Evolutionary conservation across 2,888 invertebrate genomes (phyloP), one percentile per base, ranked within the genome.

Genomic region (Luperina testacea): DNA sequence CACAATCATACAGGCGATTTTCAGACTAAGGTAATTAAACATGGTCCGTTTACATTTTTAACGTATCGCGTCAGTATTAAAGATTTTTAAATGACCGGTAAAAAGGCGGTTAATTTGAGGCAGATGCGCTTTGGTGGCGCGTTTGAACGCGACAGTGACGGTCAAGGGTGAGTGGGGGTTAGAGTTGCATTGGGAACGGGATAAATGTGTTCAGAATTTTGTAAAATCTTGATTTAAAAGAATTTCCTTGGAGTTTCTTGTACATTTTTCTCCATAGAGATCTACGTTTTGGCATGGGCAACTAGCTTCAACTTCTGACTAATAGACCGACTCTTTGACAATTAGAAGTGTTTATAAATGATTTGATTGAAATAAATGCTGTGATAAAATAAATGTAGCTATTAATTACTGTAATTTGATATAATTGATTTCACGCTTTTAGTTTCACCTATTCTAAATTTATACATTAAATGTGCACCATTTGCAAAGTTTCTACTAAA

Each of bases 51-150:
- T 89, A 84, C 86, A 90, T 90, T 90, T 92, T 92, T 87, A 92
- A 90, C 90, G 88, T 91, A 91, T 91, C 90, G 91, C 85, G 89
- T 85, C 86, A 85, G 90, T 88, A 87, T 92, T 92, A 91, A 94
- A 93, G 94, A 95, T 94, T 95, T 94, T 92, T 90, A 92, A 92
- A 91, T 89, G 88, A 85, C 78, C 87, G 85, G 91, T 93, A 92
- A 92, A 91, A 86, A 87, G 90, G 87, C 85, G 77, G 81, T 86
- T 92, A 93, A 94, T 93, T 91, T 90, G 86, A 91, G 88, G 93
- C 94, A 94, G 94, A 94, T 95, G 92, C 83, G 82, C 75, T 83
- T 80, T 71, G 72, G 75, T 82, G 91, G 87, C 78, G 85, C 91
- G 91, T 93, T 95, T 90, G 88, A 87, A 91, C 76, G 59, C 73